phyloP scores from a whole-genome alignment of 2,113 vertebrate genomes.

The Lophotis ruficrista region DNA sequence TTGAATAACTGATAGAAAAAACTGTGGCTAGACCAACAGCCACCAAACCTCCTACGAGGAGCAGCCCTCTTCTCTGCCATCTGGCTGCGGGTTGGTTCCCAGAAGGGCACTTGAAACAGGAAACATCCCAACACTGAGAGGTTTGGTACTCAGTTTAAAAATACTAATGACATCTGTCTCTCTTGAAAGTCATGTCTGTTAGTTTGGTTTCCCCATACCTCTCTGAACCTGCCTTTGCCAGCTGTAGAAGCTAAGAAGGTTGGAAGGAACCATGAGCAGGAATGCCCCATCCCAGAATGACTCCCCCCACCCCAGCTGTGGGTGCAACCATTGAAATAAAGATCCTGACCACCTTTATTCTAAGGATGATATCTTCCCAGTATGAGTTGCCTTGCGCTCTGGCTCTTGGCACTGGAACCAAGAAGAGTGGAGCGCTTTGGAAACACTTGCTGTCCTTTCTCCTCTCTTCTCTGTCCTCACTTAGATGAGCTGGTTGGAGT shows the following conservation, averaged over 20 bases:
- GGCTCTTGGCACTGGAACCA: background rate
- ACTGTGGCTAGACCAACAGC: background rate
- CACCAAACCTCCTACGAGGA: background rate
- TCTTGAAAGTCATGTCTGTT: fast-evolving
- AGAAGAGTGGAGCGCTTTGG: background rate
- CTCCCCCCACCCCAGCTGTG: background rate
- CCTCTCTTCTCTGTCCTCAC: background rate
- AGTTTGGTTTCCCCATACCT: background rate
- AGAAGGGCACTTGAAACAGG: background rate
- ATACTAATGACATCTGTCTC: fast-evolving
- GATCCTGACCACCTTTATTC: background rate
- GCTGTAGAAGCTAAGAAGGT: background rate
- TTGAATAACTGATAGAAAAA: background rate
- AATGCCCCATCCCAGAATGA: background rate
- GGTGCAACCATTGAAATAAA: background rate
- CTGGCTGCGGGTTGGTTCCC: background rate
- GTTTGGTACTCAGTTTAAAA: background rate
- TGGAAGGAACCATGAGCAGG: background rate
- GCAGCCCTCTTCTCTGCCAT: background rate
- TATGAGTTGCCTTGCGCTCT: background rate
- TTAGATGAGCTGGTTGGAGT: background rate
- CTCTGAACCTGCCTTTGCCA: background rate
- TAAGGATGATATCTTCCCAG: background rate
- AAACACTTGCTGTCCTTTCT: background rate
- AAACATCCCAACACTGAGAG: fast-evolving